Percentiles rank a stretch among this genome's conserved stretches.
phyloP scores from a whole-genome alignment of 2,797 vertebrate species.

The Mycteria americana region DNA sequence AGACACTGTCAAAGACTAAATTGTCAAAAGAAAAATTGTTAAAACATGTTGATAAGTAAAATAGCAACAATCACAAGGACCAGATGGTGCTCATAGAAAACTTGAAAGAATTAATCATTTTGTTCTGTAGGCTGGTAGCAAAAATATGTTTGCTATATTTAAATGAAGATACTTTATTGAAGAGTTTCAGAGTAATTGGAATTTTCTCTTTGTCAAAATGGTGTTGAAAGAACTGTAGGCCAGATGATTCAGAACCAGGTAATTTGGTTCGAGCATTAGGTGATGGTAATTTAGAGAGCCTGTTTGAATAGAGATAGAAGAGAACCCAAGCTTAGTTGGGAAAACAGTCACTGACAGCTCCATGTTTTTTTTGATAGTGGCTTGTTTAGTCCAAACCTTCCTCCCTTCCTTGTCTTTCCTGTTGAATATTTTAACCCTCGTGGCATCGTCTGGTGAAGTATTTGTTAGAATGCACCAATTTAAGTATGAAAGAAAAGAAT shows the following conservation, averaged over 20 bases:
- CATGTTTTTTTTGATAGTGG: fast-evolving
- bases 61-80: background rate
- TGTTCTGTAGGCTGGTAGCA: slow-evolving; percentile 9
- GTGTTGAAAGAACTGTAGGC: background rate
- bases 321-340: background rate
- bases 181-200: background rate
- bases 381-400: background rate
- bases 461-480: background rate
- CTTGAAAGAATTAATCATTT: slow-evolving; percentile 13
- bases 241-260: background rate
- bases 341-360: background rate
- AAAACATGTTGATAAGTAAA: slow-evolving; percentile 15
- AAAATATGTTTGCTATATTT: slow-evolving; percentile 39
- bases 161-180: background rate
- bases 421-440: fast-evolving
- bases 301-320: background rate
- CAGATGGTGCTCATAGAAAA: slow-evolving; percentile 45
- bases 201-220: background rate
- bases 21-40: background rate
- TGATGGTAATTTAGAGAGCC: background rate
- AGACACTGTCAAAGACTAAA: background rate
- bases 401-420: background rate
- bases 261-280: background rate
- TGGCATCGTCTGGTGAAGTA: background rate
- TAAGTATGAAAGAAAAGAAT: background rate